Conservation (phyloP, 2,113 vertebrate species). For the Laterallus jamaicensis region DNA sequence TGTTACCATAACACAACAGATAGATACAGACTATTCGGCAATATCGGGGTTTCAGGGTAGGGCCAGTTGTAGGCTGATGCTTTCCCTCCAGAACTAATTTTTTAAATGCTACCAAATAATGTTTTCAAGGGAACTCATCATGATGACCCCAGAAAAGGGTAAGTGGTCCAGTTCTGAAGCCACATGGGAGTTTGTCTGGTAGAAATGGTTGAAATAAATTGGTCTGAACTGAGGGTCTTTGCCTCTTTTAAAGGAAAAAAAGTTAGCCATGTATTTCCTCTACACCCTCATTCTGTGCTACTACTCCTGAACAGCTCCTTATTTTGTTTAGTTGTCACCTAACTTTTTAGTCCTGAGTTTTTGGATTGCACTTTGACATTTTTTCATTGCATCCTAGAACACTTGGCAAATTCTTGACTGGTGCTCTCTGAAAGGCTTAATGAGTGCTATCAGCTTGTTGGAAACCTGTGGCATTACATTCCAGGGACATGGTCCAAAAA, state of each 20-base stretch:
- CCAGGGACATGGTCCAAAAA: neutral
- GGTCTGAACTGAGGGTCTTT: neutral
- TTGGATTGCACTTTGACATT: neutral
- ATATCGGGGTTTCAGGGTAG: neutral
- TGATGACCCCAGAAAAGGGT: neutral
- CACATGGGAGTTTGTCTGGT: neutral
- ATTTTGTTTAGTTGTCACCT: neutral
- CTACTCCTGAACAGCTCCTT: neutral
- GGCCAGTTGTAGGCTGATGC: neutral
- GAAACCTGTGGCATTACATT: neutral
- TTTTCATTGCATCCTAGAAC: neutral
- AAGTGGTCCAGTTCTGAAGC: neutral
- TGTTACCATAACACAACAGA: neutral
- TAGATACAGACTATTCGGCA: neutral
- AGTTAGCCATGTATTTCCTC: rapidly evolving
- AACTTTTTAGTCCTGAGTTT: neutral
- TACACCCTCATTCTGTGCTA: neutral
- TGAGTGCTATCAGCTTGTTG: neutral
- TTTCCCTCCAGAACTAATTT: neutral
- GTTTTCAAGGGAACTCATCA: neutral
- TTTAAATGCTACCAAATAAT: neutral
- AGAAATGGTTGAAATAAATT: neutral
- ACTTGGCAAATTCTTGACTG: neutral
- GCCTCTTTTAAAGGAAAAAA: neutral
- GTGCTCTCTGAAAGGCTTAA: neutral